Evolutionary conservation across 2,113 vertebrate species (phyloP).

Genomic region (Amazona vittata): DNA sequence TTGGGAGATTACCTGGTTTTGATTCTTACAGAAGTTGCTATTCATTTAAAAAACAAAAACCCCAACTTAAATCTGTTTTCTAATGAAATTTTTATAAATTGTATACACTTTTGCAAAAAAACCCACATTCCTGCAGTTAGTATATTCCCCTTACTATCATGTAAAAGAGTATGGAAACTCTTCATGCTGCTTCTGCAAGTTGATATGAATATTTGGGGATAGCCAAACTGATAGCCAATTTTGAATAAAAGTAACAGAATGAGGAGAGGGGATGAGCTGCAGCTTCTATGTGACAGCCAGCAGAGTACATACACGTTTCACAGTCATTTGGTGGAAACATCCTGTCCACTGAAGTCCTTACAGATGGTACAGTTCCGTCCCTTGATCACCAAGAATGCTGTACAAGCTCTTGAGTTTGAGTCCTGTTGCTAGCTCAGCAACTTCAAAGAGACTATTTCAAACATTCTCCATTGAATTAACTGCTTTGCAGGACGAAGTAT

Average conservation of each 20-base stretch:
- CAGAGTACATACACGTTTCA: not conserved
- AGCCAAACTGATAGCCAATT: not conserved
- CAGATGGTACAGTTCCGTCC: not conserved
- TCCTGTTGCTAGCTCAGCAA: not conserved
- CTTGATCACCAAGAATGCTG: not conserved
- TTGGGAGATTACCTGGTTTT: not conserved
- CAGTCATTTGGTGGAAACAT: not conserved
- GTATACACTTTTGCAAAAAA: not conserved
- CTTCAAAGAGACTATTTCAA: not conserved
- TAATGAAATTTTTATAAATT: not conserved
- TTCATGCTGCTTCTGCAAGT: not conserved
- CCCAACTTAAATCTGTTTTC: not conserved
- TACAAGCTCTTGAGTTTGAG: not conserved
- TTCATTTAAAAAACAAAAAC: not conserved
- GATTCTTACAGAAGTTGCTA: not conserved
- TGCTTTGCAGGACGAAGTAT: not conserved
- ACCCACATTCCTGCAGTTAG: not conserved
- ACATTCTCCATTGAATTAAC: not conserved
- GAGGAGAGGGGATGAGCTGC: not conserved
- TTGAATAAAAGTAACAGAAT: not conserved
- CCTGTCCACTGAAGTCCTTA: not conserved
- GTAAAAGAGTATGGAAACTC: not conserved
- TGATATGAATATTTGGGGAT: not conserved
- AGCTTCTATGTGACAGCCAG: not conserved
- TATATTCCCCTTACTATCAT: not conserved